Evolutionary conservation across 2,888 invertebrate species (phyloP).

Genomic region (Phorcus lineatus): DNA sequence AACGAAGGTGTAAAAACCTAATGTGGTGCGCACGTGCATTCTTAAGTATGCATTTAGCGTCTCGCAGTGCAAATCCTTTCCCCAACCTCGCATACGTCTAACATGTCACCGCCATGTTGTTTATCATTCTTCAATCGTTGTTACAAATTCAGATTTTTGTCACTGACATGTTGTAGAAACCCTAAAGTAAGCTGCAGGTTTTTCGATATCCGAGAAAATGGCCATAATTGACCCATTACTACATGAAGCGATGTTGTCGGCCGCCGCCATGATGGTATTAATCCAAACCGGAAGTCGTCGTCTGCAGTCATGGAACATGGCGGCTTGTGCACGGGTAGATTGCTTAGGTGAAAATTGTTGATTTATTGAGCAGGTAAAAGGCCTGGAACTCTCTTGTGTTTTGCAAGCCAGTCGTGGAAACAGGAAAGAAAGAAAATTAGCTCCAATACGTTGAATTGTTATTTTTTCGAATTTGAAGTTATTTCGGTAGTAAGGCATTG

Average conservation of each 20-base stretch:
- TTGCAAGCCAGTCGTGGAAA: neutral
- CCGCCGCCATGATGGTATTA: conserved; percentile 17
- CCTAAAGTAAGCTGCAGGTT: neutral
- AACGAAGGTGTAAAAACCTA: neutral
- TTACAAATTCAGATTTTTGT: conserved; percentile 24
- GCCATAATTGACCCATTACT: conserved; percentile 20
- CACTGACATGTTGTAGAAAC: conserved; percentile 1
- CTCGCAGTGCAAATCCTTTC: conserved; percentile 7
- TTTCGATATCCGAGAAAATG: conserved; percentile 23
- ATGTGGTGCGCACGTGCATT: neutral
- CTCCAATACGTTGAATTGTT: no score
- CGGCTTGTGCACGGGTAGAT: conserved; percentile 2
- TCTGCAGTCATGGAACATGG: conserved; percentile 14
- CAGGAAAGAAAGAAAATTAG: conserved; percentile 9
- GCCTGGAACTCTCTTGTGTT: neutral
- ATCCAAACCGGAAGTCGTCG: conserved; percentile 21
- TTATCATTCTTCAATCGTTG: conserved; percentile 8
- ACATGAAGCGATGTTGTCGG: neutral
- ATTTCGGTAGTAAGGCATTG: no score
- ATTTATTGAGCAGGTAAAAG: conserved; percentile 17
- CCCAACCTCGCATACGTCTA: neutral
- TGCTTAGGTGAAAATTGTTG: neutral
- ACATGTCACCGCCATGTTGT: conserved; percentile 1
- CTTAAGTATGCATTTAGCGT: neutral
- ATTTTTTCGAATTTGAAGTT: no score